Percentiles rank a stretch among this genome's conserved stretches.
Evolutionary conservation across 2,113 vertebrate genomes (phyloP).

Genomic region (Hyperopisus bebe): DNA sequence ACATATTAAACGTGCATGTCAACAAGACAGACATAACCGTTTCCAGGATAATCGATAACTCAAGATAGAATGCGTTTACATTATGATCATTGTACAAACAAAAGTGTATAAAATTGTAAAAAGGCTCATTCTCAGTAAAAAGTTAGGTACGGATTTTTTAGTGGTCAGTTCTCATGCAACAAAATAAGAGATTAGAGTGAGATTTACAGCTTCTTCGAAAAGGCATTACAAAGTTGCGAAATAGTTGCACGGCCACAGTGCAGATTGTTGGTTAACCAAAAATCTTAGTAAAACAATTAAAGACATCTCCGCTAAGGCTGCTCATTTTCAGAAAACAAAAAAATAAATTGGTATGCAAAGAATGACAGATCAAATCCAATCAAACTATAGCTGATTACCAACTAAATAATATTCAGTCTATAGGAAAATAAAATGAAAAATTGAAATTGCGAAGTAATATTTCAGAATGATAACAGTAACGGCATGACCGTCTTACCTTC

Average conservation of each 20-base stretch:
- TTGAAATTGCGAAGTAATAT: not conserved
- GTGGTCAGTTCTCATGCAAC: not conserved
- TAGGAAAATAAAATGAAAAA: not conserved
- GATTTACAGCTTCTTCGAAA: not conserved
- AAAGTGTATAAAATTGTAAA: not conserved
- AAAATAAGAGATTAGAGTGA: not conserved
- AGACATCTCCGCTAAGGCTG: not conserved
- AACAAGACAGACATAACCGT: not conserved
- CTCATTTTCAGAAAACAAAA: not conserved
- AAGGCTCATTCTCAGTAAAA: not conserved
- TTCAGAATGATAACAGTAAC: not conserved
- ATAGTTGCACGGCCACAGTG: not conserved
- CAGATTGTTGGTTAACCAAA: not conserved
- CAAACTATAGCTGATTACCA: not conserved
- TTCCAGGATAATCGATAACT: not conserved
- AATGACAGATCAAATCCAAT: not conserved
- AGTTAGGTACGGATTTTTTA: not conserved
- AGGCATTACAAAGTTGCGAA: not conserved
- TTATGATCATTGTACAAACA: not conserved
- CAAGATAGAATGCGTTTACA: not conserved
- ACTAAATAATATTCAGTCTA: not conserved
- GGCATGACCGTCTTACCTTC: constrained; percentile 39
- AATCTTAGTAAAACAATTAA: not conserved
- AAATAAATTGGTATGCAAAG: not conserved
- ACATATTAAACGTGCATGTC: not conserved